Percentiles rank a stretch among this genome's conserved stretches.
phyloP scores from a whole-genome alignment of 1,140 invertebrate species.

The Penaeus vannamei region DNA sequence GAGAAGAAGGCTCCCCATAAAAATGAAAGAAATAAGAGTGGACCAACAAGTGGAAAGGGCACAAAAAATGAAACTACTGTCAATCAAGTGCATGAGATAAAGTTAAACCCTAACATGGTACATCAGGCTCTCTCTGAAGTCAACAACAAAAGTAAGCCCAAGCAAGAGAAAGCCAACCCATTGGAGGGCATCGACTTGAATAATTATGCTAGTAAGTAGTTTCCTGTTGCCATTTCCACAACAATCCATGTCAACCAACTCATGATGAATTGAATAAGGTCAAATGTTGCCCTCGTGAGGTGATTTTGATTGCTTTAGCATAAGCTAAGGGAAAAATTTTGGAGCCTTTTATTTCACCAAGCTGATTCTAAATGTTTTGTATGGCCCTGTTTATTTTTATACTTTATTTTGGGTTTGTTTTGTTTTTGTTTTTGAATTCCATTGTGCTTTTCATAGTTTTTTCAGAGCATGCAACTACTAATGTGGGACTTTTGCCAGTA shows the following conservation, averaged over 20 bases:
- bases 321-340: conserved; percentile 56
- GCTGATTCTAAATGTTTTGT: conserved; percentile 50
- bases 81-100: conserved; percentile 77
- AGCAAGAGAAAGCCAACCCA: conserved; percentile 73
- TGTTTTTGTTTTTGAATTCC: conserved; percentile 17
- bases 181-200: conserved; percentile 76
- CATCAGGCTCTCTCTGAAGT: conserved; percentile 77
- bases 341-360: conserved; percentile 67
- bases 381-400: conserved; percentile 13
- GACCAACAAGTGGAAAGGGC: conserved; percentile 63
- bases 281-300: conserved; percentile 46
- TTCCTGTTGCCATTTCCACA: conserved; percentile 64
- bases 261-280: conserved; percentile 53
- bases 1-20: conserved; percentile 61
- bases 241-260: conserved; percentile 58
- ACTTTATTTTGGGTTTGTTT: conserved; percentile 19
- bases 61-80: conserved; percentile 73
- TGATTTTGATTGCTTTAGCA: conserved; percentile 60
- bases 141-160: conserved; percentile 73
- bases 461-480: conserved; percentile 54
- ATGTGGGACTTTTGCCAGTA: neutral
- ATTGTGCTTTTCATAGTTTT: conserved; percentile 35
- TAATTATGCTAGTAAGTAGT: conserved; percentile 75
- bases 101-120: conserved; percentile 76
- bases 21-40: conserved; percentile 60